Evolutionary conservation across 2,113 vertebrate species (phyloP), one percentile per base, ranked within the genome.

Genomic region (Parotia lawesii): DNA sequence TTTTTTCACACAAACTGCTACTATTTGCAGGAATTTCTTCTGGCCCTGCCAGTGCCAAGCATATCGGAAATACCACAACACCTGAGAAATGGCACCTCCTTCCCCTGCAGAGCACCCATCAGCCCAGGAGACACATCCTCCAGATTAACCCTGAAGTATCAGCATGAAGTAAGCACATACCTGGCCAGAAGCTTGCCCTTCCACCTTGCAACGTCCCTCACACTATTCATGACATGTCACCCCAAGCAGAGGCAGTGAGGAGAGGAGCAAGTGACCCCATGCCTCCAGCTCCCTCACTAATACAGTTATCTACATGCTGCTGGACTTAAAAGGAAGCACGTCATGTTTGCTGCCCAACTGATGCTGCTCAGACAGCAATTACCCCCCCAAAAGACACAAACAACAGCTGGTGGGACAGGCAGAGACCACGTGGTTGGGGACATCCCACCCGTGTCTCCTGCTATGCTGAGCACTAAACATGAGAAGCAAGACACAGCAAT

Each of bases 401-500:
- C 3, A 76, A 18, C 9, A 72, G 21, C 60, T 33, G 20, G 31
- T 35, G 33, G 35, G 40, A 79, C 10, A 72, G 33, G 44, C 35
- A 82, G 54, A 72, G 21, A 64, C 16, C 56, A 12, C 0, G 0
- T 2, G 2, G 31, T 8, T 12, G 2, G 44, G 28, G 45, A 66
- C 33, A 56, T 2, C 61, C 14, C 53, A 42, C 23, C 71, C 2
- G 0, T 29, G 51, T 13, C n/a, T 64, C 69, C 53, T 61, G 60
- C 44, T 77, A 7, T 4, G 1, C 40, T 3, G 2, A 95, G 61
- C 33, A 45, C 44, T 64, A 21, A 69, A 75, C 0, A 3, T 0
- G 4, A 54, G 11, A 60, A 69, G 12, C 4, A 3, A 44, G 1
- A 5, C 28, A 78, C 13, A 71, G 57, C 31, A 70, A 22, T 1